A percentile compares a stretch with the other conserved stretches of the same genome.
phyloP scores from a whole-genome alignment of 2,888 invertebrate species.

The Taenaris catops region DNA sequence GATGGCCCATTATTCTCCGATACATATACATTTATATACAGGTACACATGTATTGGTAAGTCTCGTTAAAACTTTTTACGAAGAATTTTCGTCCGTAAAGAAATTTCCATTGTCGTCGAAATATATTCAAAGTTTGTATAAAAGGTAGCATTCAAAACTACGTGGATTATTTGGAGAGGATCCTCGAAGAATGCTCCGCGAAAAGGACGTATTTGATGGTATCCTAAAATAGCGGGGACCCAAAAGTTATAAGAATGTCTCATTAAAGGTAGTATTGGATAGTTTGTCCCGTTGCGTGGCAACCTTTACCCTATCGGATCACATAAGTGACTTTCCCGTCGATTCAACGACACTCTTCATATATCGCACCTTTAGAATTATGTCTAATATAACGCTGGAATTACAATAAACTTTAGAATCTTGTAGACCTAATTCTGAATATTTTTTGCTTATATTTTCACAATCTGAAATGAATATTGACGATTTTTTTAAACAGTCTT shows the following conservation, averaged over 20 bases:
- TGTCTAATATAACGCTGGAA: no score
- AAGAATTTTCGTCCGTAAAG: constrained; percentile 11
- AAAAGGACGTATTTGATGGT: constrained; percentile 20
- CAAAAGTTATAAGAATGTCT: constrained; percentile 24
- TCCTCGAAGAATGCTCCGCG: constrained; percentile 17
- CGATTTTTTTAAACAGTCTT: no score
- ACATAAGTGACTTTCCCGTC: constrained; percentile 50
- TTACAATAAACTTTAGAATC: no score
- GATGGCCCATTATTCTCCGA: constrained; percentile 3
- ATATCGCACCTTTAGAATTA: no score
- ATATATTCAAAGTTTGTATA: constrained; percentile 21
- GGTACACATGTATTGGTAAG: constrained; percentile 12
- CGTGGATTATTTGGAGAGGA: constrained; percentile 14
- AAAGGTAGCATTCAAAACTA: constrained; percentile 19
- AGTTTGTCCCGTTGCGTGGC: constrained; percentile 12
- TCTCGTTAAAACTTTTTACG: constrained; percentile 23
- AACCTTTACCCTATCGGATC: constrained; percentile 29
- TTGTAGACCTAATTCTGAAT: no score
- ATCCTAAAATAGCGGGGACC: constrained; percentile 20
- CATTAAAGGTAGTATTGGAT: constrained; percentile 20
- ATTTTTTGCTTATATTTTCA: no score
- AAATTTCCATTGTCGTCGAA: constrained; percentile 18
- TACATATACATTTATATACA: no score
- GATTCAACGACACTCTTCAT: constrained; percentile 44
- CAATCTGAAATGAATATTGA: no score